Evolutionary conservation across 2,113 vertebrate species (phyloP).

Genomic region (Gadus macrocephalus): DNA sequence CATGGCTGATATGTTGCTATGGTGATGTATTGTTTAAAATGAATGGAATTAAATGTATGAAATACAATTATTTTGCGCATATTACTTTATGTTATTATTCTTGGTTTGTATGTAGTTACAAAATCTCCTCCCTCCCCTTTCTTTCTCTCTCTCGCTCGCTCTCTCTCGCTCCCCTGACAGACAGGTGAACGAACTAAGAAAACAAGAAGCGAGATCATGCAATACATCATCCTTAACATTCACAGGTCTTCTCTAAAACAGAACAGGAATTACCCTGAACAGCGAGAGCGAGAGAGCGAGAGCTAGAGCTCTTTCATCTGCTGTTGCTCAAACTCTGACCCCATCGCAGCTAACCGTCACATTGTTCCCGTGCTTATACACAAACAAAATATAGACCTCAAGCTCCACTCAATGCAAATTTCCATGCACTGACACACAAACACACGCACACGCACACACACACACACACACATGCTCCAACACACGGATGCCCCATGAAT

Average conservation of each 20-base stretch:
- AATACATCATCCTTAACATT: slow-evolving; percentile 21
- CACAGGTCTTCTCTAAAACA: slow-evolving; percentile 7
- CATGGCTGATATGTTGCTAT: too few relatives aligned
- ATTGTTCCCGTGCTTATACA: slow-evolving; percentile 18
- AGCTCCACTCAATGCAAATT: too few relatives aligned
- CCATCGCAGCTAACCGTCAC: slow-evolving; percentile 11
- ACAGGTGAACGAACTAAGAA: neutral
- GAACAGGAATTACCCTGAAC: slow-evolving; percentile 42
- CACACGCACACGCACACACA: slow-evolving; percentile 13
- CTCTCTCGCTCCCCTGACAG: neutral
- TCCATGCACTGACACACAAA: neutral
- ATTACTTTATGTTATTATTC: too few relatives aligned
- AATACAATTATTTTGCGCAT: too few relatives aligned
- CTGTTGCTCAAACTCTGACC: slow-evolving; percentile 40
- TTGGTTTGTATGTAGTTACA: too few relatives aligned
- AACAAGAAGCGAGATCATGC: neutral
- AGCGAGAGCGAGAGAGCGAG: neutral
- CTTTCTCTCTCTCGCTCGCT: too few relatives aligned
- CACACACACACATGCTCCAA: slow-evolving; percentile 41
- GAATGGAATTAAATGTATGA: too few relatives aligned
- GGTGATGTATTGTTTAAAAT: too few relatives aligned
- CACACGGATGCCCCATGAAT: slow-evolving; percentile 4
- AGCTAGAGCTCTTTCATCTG: slow-evolving; percentile 15
- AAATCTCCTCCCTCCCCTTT: too few relatives aligned
- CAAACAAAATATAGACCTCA: neutral